Evolutionary conservation across 2,888 invertebrate genomes (phyloP), one percentile per base, ranked within the genome.

Genomic region (Ectobius pallidus): DNA sequence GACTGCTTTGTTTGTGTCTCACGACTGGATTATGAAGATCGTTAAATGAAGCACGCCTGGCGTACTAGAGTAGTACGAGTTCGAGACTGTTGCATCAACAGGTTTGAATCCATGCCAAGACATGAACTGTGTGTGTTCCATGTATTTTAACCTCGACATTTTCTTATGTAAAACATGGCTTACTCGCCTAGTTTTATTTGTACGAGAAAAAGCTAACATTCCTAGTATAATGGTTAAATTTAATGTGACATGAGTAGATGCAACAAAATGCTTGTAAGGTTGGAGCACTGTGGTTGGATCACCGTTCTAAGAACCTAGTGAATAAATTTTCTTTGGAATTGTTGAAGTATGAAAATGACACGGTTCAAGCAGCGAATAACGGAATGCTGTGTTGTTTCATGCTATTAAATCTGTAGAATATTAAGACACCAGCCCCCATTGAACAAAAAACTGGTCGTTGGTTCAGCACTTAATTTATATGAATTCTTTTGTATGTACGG

Each of bases 91-190:
- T 52, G 2, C 52, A 52, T 49, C 52, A 52, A 2, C 52, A 52
- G 25, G 52, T 52, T 16, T 52, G 52, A 52, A 52, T 25, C 25
- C 25, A 9, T 52, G 52, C 52, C 25, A 52, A 52, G 52, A 52
- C 52, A 52, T 22, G 52, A 52, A 3, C n/a, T 9, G 16, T 49
- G 25, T 9, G 25, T 52, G 52, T 25, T 52, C 25, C 25, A 25
- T 25, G 2, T 52, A 52, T 25, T 25, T 14, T 52, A n/a, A 52
- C 52, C 52, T 52, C 22, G 52, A 11, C 25, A 52, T 52, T 52
- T n/a, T 52, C 4, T 39, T 46, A 46, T 25, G 52, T 52, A 52
- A 25, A 22, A 52, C 25, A 52, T 2, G 22, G 52, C 11, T 22
- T 52, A 52, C 25, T 22, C 52, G 52, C 3, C 16, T 3, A 25